Conservation (phyloP, 2,113 vertebrate genomes). For the Ia io region DNA sequence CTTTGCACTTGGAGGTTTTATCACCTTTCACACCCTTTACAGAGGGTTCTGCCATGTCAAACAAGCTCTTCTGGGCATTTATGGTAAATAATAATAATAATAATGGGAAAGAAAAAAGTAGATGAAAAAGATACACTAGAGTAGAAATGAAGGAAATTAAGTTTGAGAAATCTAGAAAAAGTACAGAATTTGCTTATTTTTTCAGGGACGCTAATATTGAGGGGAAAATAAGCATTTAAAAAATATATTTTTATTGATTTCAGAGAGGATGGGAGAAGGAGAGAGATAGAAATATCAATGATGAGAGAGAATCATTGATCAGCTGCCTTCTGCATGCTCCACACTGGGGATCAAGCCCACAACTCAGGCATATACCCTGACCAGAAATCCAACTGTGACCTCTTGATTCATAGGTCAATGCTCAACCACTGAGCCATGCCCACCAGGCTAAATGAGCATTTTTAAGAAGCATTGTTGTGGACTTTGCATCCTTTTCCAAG, state of each 20-base stretch:
- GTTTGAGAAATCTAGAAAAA: background rate
- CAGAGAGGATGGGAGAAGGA: no score
- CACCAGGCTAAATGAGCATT: background rate
- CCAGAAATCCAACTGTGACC: no score
- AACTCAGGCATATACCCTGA: no score
- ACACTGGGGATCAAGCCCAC: no score
- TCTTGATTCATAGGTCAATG: no score
- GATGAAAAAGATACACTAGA: background rate
- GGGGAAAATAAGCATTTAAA: background rate
- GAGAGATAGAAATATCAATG: no score
- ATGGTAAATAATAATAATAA: no score
- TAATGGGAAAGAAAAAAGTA: background rate
- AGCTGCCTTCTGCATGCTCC: no score
- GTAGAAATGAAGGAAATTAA: background rate
- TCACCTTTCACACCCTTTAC: background rate
- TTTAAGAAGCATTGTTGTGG: background rate
- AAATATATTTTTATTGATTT: no score
- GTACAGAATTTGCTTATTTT: background rate
- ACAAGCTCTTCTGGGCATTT: background rate
- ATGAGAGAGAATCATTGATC: no score
- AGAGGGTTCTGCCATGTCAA: background rate
- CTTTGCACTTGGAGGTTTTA: background rate
- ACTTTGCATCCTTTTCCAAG: background rate
- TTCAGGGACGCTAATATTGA: background rate
- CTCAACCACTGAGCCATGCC: no score